phyloP scores from a whole-genome alignment of 2,888 invertebrate species.

The Erynnis tages region DNA sequence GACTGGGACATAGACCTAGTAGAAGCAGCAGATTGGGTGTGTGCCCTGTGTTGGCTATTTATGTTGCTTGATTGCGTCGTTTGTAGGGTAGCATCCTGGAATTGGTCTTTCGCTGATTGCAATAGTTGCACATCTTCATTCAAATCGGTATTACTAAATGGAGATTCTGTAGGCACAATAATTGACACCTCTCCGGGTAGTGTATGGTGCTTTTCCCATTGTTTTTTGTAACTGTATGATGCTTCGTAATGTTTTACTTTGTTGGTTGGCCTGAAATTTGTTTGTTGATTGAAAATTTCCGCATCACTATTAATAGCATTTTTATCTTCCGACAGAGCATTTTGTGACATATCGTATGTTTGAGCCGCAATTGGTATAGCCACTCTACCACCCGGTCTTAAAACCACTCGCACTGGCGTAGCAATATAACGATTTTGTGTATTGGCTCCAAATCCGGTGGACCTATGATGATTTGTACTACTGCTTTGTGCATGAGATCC shows the following conservation, averaged over 20 bases:
- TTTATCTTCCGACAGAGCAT: conserved; percentile 44
- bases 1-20: conserved; percentile 44
- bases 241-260: conserved; percentile 63
- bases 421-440: conserved; percentile 44
- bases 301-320: conserved; percentile 53
- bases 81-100: conserved; percentile 33
- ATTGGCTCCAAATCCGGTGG: conserved; percentile 42
- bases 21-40: conserved; percentile 45
- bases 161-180: conserved; percentile 46
- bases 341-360: conserved; percentile 36
- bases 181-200: conserved; percentile 44
- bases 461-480: conserved; percentile 40
- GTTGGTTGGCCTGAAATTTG: conserved; percentile 37
- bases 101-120: conserved; percentile 37
- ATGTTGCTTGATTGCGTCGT: conserved; percentile 34
- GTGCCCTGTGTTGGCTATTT: conserved; percentile 37
- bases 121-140: conserved; percentile 51
- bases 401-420: conserved; percentile 55
- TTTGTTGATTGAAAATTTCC: conserved; percentile 39
- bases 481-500: conserved; percentile 45
- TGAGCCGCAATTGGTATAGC: conserved; percentile 55
- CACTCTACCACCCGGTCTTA: conserved; percentile 60
- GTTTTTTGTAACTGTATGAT: conserved; percentile 65
- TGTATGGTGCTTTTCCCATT: conserved; percentile 71
- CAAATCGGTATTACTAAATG: conserved; percentile 55